Evolutionary conservation across 2,113 vertebrate species (phyloP), one percentile per base, ranked within the genome.

Genomic region (Aphyosemion australe): DNA sequence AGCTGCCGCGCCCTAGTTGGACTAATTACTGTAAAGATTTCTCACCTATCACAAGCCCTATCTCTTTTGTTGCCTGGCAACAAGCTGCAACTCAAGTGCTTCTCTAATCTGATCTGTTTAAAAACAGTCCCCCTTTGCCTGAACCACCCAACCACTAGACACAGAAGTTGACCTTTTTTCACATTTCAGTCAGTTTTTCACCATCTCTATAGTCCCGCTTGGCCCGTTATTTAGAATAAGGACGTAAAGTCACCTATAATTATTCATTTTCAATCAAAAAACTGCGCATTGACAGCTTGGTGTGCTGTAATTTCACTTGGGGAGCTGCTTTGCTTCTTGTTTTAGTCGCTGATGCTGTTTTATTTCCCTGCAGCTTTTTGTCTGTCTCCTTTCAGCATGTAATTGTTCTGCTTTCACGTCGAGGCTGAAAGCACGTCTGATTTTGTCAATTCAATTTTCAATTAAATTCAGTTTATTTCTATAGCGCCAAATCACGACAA

Each of bases 21-120:
- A 59, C 21, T 65, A 45, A 72, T 74, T 65, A 31, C 65, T 68
- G 58, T 65, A 51, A 69, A 72, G 69, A 74, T 70, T 77, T 45
- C 53, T 87, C n/a, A 72, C 65, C 63, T 77, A 59, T 73, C 70
- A 78, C 73, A 76, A 84, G 70, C 69, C 69, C 57, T 53, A 69
- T 89, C 67, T 84, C 37, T 87, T 87, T 86, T 86, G 93, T 94
- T 94, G 92, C 93, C 88, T 92, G 90, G 93, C 92, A 91, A 94
- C 91, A 78, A 61, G 76, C 82, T 75, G 83, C 85, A 84, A 84
- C 80, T 83, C 88, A 80, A 56, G 12, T 34, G 63, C 59, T 64
- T 34, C 31, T 37, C 42, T 61, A 45, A 70, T 69, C 43, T 39
- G 51, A 78, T 72, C 53, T 42, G 65, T 73, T 56, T 54, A 41